Conservation (phyloP, 2,888 invertebrate species). For the Cantharis rufa region DNA sequence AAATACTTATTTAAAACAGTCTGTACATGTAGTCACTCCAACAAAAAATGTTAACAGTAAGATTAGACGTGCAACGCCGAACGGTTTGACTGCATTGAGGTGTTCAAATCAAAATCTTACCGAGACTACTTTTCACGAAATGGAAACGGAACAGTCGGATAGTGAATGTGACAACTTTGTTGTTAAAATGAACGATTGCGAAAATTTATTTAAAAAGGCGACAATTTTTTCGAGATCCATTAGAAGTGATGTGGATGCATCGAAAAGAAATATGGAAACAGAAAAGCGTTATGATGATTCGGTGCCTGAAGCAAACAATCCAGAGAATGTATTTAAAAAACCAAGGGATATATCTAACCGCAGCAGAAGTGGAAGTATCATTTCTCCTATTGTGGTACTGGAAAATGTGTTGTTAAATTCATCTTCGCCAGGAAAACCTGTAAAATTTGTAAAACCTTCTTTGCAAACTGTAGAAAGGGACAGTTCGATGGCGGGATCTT, state of each 20-base stretch:
- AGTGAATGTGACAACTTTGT: neutral
- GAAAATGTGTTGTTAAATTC: neutral
- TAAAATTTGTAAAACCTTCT: neutral
- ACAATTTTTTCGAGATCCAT: neutral
- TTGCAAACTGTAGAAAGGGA: neutral
- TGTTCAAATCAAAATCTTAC: neutral
- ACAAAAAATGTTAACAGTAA: neutral
- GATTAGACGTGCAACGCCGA: neutral
- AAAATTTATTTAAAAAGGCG: neutral
- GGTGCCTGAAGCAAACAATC: neutral
- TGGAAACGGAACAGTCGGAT: neutral
- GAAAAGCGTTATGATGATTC: neutral
- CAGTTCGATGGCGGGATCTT: neutral
- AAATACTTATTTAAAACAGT: neutral
- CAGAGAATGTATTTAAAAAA: neutral
- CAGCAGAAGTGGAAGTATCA: neutral
- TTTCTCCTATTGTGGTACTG: neutral
- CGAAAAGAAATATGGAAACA: neutral
- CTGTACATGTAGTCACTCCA: neutral
- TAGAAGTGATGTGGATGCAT: neutral
- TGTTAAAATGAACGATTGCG: neutral
- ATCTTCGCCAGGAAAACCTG: neutral
- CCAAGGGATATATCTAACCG: neutral
- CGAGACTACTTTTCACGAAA: neutral
- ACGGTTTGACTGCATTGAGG: neutral